Evolutionary conservation across 1,140 invertebrate species (phyloP), one percentile per base, ranked within the genome.

Genomic region (Caerostris extrusa): DNA sequence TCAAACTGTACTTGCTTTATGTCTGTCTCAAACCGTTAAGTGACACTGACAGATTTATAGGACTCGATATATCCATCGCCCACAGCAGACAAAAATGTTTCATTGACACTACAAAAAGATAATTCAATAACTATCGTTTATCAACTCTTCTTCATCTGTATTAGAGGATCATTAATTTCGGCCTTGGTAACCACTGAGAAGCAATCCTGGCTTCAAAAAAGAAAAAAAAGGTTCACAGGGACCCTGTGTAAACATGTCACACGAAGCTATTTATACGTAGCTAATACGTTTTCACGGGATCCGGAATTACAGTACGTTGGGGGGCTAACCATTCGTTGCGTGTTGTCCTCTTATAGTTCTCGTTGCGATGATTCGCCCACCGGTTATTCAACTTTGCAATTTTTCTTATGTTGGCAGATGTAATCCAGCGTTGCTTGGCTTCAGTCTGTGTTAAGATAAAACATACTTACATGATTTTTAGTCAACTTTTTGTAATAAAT

Each of bases 201-300:
- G 14, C 12, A 88, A 64, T 67, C 50, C 56, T 64, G 60, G 2
- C 86, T 88, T 88, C 56, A 85, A 57, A n/a, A 67, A 50, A 58
- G 57, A 85, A 3, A 64, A 87, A 88, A 64, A 64, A 61, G 64
- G 86, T 50, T 53, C 12, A 57, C 61, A 34, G 86, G 53, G 58
- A 58, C 86, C 58, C 86, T 64, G 60, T 88, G 86, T 88, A 88
- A 88, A 88, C 86, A 88, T 88, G 60, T 88, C 86, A 88, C 86
- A 88, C 86, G 58, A 88, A 64, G 86, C 86, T 88, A 88, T 88
- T 88, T 88, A 64, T 88, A 88, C 34, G 86, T 88, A 64, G 61
- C 61, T 64, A 88, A 88, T 88, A 88, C 86, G 60, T 88, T 88
- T 88, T 88, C 86, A 55, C 61, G 86, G 61, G 57, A 34, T n/a